These are phyloP conservation scores for Cromileptes altivelis DNA, from an alignment of 2,113 vertebrate species.

Conservation along the genomic window DNA sequence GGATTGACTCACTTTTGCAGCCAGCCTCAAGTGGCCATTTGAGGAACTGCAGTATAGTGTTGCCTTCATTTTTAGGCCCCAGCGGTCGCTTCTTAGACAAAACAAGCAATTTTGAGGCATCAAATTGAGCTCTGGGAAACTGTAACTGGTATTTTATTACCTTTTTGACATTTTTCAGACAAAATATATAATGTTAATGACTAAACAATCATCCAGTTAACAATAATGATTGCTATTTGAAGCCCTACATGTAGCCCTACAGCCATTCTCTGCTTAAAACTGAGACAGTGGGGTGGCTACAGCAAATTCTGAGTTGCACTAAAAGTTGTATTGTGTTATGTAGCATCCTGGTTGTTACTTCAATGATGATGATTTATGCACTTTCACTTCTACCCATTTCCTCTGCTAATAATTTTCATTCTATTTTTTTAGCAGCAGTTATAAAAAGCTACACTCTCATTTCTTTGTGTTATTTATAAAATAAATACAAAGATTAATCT, in stretches of 20 bases:
- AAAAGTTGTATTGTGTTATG: background rate
- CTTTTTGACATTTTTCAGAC: background rate
- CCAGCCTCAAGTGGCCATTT: too few species aligned
- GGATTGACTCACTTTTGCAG: too few species aligned
- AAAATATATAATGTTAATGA: background rate
- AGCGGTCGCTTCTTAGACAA: too few species aligned
- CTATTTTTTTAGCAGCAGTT: slow-evolving; percentile 35
- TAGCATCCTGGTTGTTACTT: background rate
- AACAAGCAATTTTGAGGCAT: background rate
- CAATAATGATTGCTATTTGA: background rate
- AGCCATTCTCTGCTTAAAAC: background rate
- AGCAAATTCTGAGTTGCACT: background rate
- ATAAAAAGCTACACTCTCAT: slow-evolving; percentile 16
- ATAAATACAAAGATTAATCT: slow-evolving; percentile 54
- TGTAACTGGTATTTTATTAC: background rate
- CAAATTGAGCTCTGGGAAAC: background rate
- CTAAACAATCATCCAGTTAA: background rate
- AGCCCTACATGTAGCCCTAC: background rate
- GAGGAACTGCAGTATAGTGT: too few species aligned
- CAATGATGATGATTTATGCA: slow-evolving; percentile 1
- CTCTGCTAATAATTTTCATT: slow-evolving; percentile 12
- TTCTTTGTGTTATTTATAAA: slow-evolving; percentile 27
- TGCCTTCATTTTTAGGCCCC: too few species aligned
- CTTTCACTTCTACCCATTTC: slow-evolving; percentile 9
- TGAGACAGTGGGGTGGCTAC: background rate